phyloP scores from a whole-genome alignment of 2,113 vertebrate species.

The Mus spicilegus region DNA sequence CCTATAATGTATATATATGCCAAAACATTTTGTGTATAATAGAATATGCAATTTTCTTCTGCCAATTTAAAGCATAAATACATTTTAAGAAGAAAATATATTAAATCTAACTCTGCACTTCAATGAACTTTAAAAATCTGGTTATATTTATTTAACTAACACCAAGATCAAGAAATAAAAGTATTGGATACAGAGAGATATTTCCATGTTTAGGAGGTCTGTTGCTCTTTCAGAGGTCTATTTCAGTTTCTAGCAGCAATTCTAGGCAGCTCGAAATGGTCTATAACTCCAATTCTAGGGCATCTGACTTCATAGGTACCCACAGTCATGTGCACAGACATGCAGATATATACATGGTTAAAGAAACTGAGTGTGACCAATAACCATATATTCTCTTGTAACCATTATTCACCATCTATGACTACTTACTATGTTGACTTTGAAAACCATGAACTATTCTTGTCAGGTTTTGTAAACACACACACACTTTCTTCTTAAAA shows the following conservation, averaged over 20 bases:
- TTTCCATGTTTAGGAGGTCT: neutral
- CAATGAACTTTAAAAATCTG: neutral
- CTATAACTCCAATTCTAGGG: neutral
- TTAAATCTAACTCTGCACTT: neutral
- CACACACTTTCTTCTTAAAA: neutral
- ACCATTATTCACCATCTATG: neutral
- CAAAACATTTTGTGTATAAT: neutral
- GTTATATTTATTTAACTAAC: neutral
- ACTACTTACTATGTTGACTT: neutral
- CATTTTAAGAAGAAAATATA: neutral
- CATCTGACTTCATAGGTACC: neutral
- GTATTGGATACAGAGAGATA: neutral
- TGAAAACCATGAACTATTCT: slow-evolving; percentile 22
- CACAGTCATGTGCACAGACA: neutral
- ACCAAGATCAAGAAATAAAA: neutral
- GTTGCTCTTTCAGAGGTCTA: neutral
- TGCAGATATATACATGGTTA: neutral
- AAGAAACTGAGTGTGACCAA: neutral
- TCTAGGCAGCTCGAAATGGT: neutral
- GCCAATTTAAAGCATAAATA: neutral
- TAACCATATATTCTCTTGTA: neutral
- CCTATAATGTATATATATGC: neutral
- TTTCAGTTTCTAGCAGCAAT: neutral
- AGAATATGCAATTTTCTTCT: neutral
- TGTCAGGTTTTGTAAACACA: neutral